A percentile compares a stretch with the other conserved stretches of the same genome.
phyloP scores from a whole-genome alignment of 1,140 invertebrate genomes.

The Cydia strobilella region DNA sequence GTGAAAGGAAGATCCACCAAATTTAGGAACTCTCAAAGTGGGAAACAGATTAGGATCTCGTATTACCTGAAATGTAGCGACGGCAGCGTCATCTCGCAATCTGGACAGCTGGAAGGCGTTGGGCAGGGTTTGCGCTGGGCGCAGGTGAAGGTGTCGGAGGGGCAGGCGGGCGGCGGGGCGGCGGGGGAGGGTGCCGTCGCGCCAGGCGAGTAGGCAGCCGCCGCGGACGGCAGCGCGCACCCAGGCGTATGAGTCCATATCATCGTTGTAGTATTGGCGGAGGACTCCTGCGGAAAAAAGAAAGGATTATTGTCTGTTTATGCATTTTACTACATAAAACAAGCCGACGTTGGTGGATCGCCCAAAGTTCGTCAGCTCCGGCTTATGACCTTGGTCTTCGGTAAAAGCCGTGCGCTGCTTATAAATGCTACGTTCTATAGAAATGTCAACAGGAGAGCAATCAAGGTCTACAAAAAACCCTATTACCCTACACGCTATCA shows the following conservation, averaged over 20 bases:
- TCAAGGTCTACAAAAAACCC: background rate
- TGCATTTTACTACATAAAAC: too few species aligned
- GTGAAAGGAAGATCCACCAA: too few species aligned
- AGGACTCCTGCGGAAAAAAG: conserved; percentile 57
- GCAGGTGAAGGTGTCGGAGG: conserved; percentile 65
- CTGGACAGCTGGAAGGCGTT: conserved; percentile 73
- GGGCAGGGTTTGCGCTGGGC: conserved; percentile 56
- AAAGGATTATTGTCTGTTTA: too few species aligned
- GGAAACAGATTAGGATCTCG: background rate
- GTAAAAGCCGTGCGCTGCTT: background rate
- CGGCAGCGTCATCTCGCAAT: conserved; percentile 65
- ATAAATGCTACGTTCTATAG: background rate
- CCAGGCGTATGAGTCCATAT: conserved; percentile 65
- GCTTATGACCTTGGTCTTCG: background rate
- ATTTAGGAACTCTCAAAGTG: too few species aligned
- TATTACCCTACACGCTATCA: too few species aligned
- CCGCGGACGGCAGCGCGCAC: conserved; percentile 65
- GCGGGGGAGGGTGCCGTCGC: conserved; percentile 67
- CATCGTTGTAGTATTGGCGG: conserved; percentile 72
- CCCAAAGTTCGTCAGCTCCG: too few species aligned
- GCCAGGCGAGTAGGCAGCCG: conserved; percentile 69
- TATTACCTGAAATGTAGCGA: conserved; percentile 73
- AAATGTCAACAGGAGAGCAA: background rate
- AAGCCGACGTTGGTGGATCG: too few species aligned
- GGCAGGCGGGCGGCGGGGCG: conserved; percentile 64